Percentiles rank a stretch among this genome's conserved stretches.
Conservation (phyloP, 1,140 invertebrate genomes). For the Pogonus chalceus region DNA sequence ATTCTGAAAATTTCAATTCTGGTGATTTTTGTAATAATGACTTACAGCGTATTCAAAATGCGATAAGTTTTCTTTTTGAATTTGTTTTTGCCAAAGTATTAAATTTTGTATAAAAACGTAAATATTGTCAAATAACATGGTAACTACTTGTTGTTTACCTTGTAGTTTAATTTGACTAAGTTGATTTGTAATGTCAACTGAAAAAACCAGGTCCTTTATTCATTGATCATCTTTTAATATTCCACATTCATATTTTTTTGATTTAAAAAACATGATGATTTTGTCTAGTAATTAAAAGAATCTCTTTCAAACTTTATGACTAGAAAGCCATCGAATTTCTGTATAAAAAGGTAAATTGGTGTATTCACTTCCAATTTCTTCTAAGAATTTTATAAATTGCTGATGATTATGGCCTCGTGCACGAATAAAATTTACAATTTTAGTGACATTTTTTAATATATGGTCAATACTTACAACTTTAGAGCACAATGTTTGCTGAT, state of each 20-base stretch:
- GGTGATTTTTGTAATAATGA: conserved; percentile 1
- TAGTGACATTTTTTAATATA: background rate
- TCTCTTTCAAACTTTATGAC: no score
- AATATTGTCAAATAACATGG: background rate
- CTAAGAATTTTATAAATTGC: background rate
- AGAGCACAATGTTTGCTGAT: background rate
- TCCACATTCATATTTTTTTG: conserved; percentile 7
- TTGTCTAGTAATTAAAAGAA: conserved; percentile 5
- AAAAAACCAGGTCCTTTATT: background rate
- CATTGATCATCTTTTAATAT: conserved; percentile 4
- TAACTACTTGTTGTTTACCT: no score
- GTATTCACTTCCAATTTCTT: conserved; percentile 8
- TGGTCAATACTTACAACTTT: background rate
- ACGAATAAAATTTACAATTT: conserved; percentile 10
- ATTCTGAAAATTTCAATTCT: no score
- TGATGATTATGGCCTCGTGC: conserved; percentile 1
- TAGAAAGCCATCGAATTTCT: conserved; percentile 1
- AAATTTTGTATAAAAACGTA: background rate
- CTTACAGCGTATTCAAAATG: background rate
- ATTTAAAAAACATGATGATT: background rate
- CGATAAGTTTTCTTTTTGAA: conserved; percentile 7
- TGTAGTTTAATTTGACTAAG: background rate
- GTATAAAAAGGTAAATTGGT: no score
- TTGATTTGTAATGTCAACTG: conserved; percentile 7
- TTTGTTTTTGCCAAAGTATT: conserved; percentile 8